Evolutionary conservation across 1,140 invertebrate genomes (phyloP), one percentile per base, ranked within the genome.

Genomic region (Bombyx mandarina): DNA sequence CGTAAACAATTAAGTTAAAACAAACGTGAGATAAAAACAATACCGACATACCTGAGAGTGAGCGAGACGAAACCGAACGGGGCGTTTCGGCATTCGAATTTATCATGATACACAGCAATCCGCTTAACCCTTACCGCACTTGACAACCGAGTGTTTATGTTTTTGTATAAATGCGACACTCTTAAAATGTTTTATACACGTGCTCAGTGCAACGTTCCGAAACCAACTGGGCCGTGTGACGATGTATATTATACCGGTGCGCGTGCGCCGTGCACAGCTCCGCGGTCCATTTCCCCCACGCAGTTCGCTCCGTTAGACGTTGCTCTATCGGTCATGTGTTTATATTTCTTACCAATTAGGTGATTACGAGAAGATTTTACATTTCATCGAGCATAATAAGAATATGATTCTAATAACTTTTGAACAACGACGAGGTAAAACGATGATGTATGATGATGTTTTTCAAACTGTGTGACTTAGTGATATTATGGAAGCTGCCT

Each of bases 201-300:
- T 86, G 75, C 67, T 65, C 79, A 63, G 65, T 69, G 71, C 81
- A 77, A 65, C 81, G 80, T 77, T 76, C 76, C 79, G 78, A 79
- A 83, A 75, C 72, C 72, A 82, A 86, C 80, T 86, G 83, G 79
- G 76, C 76, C 79, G 75, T 67, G 54, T 68, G 70, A 78, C 79
- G 80, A 78, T 82, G 79, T 35, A 3, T 86, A 85, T 82, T 77
- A 81, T 77, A 75, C 77, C 79, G 77, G 77, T 75, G 76, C 79
- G 79, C 79, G 75, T 35, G 77, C 80, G 74, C 81, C 12, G 12
- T 73, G 77, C 80, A 75, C 81, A 80, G 71, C 70, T 67, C 65
- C 74, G 69, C 83, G 76, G 78, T 79, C 80, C 80, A 83, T 84
- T 87, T 84, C 83, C 83, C 83, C 83, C 82, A 87, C 84, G 78